These are phyloP conservation scores for Sinocyclocheilus grahami DNA, from an alignment of 2,113 vertebrate species.

Conservation along the genomic window DNA sequence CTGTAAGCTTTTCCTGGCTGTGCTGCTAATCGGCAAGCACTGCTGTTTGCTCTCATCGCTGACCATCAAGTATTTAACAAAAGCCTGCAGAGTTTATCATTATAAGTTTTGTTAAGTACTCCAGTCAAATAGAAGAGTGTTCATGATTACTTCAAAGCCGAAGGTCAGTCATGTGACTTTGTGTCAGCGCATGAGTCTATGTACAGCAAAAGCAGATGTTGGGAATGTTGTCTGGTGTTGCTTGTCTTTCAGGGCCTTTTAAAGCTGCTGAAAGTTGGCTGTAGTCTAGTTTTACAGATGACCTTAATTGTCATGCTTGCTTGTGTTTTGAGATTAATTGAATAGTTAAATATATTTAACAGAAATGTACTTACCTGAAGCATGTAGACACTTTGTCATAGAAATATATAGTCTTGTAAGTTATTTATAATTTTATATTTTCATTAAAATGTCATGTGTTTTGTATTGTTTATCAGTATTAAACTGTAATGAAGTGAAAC, in stretches of 20 bases:
- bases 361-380: neutral
- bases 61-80: slow-evolving; percentile 35
- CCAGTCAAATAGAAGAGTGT: slow-evolving; percentile 14
- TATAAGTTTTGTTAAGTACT: slow-evolving; percentile 20
- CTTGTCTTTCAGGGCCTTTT: neutral
- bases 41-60: slow-evolving; percentile 25
- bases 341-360: neutral
- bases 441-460: neutral
- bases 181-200: neutral
- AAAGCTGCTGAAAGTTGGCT: neutral
- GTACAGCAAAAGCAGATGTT: neutral
- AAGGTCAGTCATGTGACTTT: slow-evolving; percentile 1
- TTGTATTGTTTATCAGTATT: no score
- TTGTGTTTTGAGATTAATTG: no score
- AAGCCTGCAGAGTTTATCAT: slow-evolving; percentile 18
- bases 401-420: neutral
- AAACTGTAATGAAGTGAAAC: no score
- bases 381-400: neutral
- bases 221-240: neutral
- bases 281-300: neutral
- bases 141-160: slow-evolving; percentile 8
- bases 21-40: neutral
- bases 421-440: neutral
- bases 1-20: slow-evolving; percentile 36
- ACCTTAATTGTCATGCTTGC: no score